Conservation (phyloP, 2,113 vertebrate genomes). For the Dendrocopos noguchii region DNA sequence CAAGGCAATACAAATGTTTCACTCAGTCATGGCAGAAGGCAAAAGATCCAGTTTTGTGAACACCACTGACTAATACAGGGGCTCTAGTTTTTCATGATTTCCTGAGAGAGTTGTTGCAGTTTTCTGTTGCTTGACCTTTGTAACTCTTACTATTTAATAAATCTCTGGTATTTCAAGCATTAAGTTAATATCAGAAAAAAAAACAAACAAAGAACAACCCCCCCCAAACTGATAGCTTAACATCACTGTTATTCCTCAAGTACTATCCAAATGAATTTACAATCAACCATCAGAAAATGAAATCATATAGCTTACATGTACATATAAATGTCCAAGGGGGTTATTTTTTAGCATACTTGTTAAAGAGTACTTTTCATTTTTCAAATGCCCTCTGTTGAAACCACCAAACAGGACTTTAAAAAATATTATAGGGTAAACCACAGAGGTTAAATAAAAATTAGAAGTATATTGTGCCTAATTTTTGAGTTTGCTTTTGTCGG, state of each 20-base stretch:
- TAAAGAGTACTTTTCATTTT: background rate
- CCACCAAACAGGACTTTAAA: background rate
- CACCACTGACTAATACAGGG: constrained; percentile 2
- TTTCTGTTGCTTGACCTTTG: constrained; percentile 14
- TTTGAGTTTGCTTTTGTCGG: too few species aligned
- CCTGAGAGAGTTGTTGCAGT: background rate
- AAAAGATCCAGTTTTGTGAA: constrained; percentile 64
- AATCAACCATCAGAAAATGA: background rate
- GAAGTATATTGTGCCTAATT: background rate
- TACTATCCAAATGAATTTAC: background rate
- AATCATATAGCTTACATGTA: background rate
- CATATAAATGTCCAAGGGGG: background rate
- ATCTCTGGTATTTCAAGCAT: background rate
- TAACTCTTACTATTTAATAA: background rate
- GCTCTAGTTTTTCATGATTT: constrained; percentile 20
- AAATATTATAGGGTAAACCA: background rate
- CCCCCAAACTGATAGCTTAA: background rate
- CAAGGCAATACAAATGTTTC: constrained; percentile 75
- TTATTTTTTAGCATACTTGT: background rate
- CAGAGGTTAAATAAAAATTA: background rate
- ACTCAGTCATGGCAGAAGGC: constrained; percentile 31
- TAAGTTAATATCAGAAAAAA: background rate
- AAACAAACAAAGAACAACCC: background rate
- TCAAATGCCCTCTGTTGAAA: background rate
- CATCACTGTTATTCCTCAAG: background rate